phyloP scores from a whole-genome alignment of 2,797 vertebrate species.

The Spizella passerina region DNA sequence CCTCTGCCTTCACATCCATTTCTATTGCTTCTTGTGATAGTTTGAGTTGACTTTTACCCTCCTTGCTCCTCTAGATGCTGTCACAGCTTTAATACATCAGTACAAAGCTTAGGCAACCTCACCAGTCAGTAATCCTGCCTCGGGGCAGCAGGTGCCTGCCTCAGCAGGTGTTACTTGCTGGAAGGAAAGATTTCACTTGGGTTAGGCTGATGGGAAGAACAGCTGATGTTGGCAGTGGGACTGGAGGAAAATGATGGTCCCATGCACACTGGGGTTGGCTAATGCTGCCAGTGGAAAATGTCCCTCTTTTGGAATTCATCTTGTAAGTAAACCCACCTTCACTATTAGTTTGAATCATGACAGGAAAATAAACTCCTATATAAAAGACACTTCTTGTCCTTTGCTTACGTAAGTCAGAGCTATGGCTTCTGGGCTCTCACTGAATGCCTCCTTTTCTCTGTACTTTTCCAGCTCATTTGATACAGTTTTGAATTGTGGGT shows the following conservation, averaged over 20 bases:
- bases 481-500: neutral
- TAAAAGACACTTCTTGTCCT: neutral
- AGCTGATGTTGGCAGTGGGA: neutral
- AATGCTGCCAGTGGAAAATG: neutral
- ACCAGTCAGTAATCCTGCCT: neutral
- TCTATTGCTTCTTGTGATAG: neutral
- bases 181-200: neutral
- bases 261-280: neutral
- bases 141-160: neutral
- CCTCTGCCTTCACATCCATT: neutral
- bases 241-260: neutral
- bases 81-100: neutral
- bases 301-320: neutral
- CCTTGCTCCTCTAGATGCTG: neutral
- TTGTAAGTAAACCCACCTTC: neutral
- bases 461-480: constrained; percentile 46
- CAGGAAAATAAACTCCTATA: neutral
- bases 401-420: neutral
- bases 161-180: neutral
- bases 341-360: neutral
- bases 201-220: neutral
- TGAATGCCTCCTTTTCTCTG: neutral
- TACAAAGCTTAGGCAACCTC: neutral
- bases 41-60: neutral
- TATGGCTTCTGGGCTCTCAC: neutral